Conservation (phyloP, 2,797 vertebrate genomes). For the Carduelis carduelis region DNA sequence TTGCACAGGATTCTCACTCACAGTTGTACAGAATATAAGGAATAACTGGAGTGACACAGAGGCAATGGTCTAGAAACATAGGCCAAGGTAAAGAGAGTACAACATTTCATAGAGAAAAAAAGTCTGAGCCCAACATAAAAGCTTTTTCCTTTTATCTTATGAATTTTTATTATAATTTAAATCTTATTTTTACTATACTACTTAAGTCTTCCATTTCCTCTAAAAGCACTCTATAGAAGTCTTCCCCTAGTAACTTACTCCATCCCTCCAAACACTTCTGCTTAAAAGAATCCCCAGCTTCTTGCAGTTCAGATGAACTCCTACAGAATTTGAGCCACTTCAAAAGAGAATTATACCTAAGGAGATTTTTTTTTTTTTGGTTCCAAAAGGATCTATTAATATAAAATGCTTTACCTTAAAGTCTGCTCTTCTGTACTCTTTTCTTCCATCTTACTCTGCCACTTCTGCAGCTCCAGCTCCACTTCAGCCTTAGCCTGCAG, state of each 20-base stretch:
- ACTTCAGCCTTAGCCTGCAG: constrained; percentile 72
- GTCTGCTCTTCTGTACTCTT: constrained; percentile 6
- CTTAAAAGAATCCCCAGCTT: not conserved
- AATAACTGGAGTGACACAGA: not conserved
- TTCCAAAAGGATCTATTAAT: not conserved
- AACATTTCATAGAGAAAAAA: not conserved
- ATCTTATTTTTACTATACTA: not conserved
- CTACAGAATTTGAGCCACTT: not conserved
- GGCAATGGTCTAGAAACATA: not conserved
- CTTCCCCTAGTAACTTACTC: not conserved
- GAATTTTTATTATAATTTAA: not conserved
- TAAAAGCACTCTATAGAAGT: not conserved
- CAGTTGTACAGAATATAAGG: not conserved
- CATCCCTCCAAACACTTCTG: not conserved
- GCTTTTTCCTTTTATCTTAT: not conserved
- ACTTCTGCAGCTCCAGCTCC: constrained; percentile 69
- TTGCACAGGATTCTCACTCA: not conserved
- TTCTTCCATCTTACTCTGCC: constrained; percentile 53
- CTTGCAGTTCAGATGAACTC: not conserved
- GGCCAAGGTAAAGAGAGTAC: not conserved
- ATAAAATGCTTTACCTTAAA: constrained; percentile 17
- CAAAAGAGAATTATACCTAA: not conserved
- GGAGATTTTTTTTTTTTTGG: not conserved
- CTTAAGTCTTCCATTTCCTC: not conserved
- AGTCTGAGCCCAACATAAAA: not conserved